These are phyloP conservation scores for Clostera curtula DNA, from an alignment of 2,888 invertebrate genomes.

Conservation along the genomic window DNA sequence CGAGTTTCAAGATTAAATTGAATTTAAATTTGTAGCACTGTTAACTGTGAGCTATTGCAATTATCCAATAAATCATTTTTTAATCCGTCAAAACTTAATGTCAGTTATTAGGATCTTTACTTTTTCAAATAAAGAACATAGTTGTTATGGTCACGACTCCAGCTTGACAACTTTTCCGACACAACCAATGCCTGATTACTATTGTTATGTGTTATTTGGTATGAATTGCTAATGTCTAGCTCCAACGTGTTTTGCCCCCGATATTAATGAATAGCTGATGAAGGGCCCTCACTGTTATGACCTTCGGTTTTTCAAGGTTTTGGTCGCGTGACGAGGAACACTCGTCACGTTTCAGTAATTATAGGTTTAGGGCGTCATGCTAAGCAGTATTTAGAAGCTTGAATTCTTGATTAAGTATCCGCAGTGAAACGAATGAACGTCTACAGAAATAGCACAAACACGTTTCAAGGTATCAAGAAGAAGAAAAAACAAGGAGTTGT, in stretches of 20 bases:
- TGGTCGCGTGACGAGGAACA: constrained; percentile 20
- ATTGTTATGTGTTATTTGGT: constrained; percentile 66
- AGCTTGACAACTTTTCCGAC: too few species aligned
- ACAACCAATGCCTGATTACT: constrained; percentile 61
- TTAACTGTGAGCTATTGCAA: too few species aligned
- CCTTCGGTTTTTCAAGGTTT: constrained; percentile 40
- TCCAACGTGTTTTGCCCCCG: constrained; percentile 35
- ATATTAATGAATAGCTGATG: constrained; percentile 48
- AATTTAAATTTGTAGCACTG: too few species aligned
- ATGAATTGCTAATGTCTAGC: constrained; percentile 62
- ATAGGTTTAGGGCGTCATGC: constrained; percentile 14
- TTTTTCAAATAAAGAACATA: too few species aligned
- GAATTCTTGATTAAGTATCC: constrained; percentile 3
- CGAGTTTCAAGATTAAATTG: too few species aligned
- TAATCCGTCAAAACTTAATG: too few species aligned
- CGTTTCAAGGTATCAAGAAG: too few species aligned
- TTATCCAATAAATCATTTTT: too few species aligned
- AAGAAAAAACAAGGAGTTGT: too few species aligned
- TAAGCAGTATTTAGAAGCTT: constrained; percentile 10
- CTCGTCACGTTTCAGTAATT: constrained; percentile 24
- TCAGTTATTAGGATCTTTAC: too few species aligned
- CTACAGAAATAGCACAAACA: too few species aligned
- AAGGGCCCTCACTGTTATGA: constrained; percentile 34
- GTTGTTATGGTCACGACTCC: too few species aligned
- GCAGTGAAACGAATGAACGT: background rate